Evolutionary conservation across 2,797 vertebrate species (phyloP).

Genomic region (Paguma larvata): DNA sequence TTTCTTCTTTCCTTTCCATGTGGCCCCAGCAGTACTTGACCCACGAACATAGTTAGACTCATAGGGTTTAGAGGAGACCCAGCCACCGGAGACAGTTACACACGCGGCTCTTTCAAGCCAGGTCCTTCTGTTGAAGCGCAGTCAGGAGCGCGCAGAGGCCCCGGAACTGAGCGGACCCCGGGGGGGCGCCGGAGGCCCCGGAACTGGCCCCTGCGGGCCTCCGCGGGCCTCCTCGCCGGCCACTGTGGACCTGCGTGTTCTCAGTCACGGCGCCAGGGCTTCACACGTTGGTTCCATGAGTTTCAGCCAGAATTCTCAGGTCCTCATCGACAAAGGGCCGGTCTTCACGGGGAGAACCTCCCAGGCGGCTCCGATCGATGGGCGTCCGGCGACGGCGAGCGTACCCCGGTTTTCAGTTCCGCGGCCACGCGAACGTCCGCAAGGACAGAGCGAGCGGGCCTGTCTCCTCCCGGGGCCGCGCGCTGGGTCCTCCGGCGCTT

Average conservation of each 20-base stretch:
- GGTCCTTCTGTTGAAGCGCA: too few relatives aligned
- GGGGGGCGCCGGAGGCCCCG: too few relatives aligned
- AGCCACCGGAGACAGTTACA: rapidly evolving
- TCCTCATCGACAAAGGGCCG: too few relatives aligned
- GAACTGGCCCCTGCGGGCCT: background rate
- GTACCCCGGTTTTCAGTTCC: too few relatives aligned
- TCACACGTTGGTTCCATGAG: too few relatives aligned
- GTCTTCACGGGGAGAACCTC: rapidly evolving
- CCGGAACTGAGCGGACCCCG: too few relatives aligned
- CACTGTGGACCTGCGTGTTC: background rate
- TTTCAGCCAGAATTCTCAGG: background rate
- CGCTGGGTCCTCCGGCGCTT: too few relatives aligned
- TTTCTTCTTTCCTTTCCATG: too few relatives aligned
- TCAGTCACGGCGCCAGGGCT: background rate
- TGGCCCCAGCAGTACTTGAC: background rate
- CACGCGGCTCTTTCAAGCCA: background rate
- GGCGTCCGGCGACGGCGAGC: background rate
- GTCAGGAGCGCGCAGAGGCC: background rate
- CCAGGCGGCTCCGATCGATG: background rate
- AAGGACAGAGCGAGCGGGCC: too few relatives aligned
- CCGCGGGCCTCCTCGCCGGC: background rate
- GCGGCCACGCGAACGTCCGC: too few relatives aligned
- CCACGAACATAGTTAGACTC: background rate
- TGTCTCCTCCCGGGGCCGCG: too few relatives aligned
- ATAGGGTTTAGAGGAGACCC: background rate